Conservation (phyloP, 2,888 invertebrate genomes). For the Acrocyrtus sp. region DNA sequence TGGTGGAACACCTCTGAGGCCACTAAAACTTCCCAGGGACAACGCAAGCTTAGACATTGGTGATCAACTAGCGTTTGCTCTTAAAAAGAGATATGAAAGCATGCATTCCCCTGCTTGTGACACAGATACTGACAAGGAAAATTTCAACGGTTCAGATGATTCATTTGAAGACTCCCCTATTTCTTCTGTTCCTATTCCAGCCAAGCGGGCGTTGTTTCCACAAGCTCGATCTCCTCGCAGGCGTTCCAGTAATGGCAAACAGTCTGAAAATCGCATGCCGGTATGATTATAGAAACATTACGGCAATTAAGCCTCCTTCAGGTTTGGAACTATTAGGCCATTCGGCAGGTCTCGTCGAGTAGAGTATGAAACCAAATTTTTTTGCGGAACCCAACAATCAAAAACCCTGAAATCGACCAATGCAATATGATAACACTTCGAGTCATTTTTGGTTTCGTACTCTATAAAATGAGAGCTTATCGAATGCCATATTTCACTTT, state of each 20-base stretch:
- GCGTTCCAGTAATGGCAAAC: conserved; percentile 9
- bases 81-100: conserved; percentile 67
- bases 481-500: no score
- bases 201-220: conserved; percentile 26
- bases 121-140: conserved; percentile 47
- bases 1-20: conserved; percentile 52
- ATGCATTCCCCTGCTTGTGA: conserved; percentile 59
- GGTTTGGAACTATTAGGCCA: no score
- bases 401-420: no score
- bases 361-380: no score
- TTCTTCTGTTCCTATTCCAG: no score
- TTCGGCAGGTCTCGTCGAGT: no score
- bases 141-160: conserved; percentile 30
- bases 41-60: conserved; percentile 39
- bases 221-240: not conserved
- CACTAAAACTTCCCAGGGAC: conserved; percentile 23
- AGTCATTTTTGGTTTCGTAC: no score
- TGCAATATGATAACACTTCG: no score
- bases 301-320: no score
- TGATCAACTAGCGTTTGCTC: conserved; percentile 65
- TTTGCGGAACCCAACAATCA: no score
- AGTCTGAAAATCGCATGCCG: conserved; percentile 9
- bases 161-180: conserved; percentile 37
- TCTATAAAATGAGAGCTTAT: no score
- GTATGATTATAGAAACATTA: conserved; percentile 9